Conservation (phyloP, 2,888 invertebrate species). For the Drosophila trichaetosa region DNA sequence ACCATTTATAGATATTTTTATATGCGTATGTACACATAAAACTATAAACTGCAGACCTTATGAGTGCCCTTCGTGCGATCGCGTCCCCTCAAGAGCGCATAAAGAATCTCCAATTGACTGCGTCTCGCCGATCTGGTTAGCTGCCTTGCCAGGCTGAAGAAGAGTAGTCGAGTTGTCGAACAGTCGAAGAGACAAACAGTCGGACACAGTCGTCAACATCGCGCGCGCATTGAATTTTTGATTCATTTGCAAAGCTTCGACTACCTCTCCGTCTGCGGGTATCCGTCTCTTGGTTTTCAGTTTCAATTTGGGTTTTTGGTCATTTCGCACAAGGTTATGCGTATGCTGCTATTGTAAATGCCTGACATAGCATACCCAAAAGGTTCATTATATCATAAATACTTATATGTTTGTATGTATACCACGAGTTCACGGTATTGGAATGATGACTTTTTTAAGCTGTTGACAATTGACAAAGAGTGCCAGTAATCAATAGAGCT, state of each 20-base stretch:
- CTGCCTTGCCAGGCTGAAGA: slow-evolving; percentile 15
- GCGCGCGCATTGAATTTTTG: slow-evolving; percentile 77
- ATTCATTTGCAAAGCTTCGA: slow-evolving; percentile 57
- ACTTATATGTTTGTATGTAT: slow-evolving; percentile 29
- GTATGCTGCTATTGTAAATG: slow-evolving; percentile 62
- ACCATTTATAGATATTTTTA: neutral
- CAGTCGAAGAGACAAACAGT: slow-evolving; percentile 38
- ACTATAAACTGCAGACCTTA: slow-evolving; percentile 72
- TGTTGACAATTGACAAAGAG: slow-evolving; percentile 53
- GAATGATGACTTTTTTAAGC: slow-evolving; percentile 43
- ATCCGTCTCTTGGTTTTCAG: slow-evolving; percentile 15
- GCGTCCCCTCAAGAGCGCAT: slow-evolving; percentile 41
- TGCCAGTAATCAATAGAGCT: slow-evolving; percentile 25
- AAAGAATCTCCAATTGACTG: slow-evolving; percentile 75
- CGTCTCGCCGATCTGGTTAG: slow-evolving; percentile 42
- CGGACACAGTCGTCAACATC: slow-evolving; percentile 49
- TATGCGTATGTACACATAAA: neutral
- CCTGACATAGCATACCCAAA: slow-evolving; percentile 43
- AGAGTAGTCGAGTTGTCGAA: slow-evolving; percentile 30
- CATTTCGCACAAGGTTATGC: slow-evolving; percentile 77
- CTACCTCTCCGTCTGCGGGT: slow-evolving; percentile 28
- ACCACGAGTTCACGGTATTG: slow-evolving; percentile 30
- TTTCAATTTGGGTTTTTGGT: slow-evolving; percentile 44
- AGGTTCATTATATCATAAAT: slow-evolving; percentile 69
- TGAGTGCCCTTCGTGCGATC: slow-evolving; percentile 67